Conservation (phyloP, 2,113 vertebrate species). For the Rhabdornis inornatus region DNA sequence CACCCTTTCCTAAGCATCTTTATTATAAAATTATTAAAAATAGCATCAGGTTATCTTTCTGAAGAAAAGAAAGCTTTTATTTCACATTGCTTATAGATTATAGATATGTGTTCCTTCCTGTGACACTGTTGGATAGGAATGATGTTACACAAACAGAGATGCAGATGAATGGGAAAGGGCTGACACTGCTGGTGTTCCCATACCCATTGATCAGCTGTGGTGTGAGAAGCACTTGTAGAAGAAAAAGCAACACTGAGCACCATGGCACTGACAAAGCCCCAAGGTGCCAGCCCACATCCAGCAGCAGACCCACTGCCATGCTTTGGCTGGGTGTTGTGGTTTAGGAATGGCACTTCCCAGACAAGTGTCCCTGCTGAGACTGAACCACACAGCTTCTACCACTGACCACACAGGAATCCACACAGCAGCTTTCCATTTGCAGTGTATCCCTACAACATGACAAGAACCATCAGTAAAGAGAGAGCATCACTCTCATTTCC, state of each 20-base stretch:
- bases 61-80: not conserved
- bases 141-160: not conserved
- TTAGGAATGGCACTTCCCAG: not conserved
- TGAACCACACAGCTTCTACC: not conserved
- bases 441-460: not conserved
- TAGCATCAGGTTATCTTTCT: not conserved
- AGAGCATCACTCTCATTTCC: not conserved
- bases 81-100: not conserved
- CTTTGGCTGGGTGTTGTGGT: too few relatives aligned
- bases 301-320: not conserved
- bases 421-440: not conserved
- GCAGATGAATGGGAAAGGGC: not conserved
- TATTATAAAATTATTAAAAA: too few relatives aligned
- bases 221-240: not conserved
- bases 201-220: fast-evolving
- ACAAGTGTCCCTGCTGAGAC: not conserved
- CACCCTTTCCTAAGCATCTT: not conserved
- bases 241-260: not conserved
- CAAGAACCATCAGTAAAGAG: not conserved
- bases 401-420: not conserved
- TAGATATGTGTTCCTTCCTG: not conserved
- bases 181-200: not conserved
- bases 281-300: not conserved
- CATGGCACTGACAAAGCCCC: fast-evolving
- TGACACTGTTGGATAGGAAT: not conserved